phyloP scores from a whole-genome alignment of 2,888 invertebrate species.

The Helleia helle region DNA sequence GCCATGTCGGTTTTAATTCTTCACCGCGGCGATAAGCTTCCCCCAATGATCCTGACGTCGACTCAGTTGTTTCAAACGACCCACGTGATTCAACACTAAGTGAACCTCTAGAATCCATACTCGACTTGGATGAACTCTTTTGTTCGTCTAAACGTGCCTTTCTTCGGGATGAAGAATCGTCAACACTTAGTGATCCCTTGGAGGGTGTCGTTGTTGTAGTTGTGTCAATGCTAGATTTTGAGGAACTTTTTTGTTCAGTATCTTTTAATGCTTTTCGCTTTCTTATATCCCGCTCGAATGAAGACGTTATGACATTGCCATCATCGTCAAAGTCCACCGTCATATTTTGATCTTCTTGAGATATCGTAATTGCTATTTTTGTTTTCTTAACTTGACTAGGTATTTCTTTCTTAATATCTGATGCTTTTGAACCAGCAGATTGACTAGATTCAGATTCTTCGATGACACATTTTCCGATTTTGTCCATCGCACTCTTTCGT shows the following conservation, averaged over 20 bases:
- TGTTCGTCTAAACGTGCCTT: slow-evolving; percentile 63
- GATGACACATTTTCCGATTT: slow-evolving; percentile 58
- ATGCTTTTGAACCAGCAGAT: slow-evolving; percentile 68
- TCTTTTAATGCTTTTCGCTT: slow-evolving; percentile 55
- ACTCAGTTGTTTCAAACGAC: slow-evolving; percentile 81
- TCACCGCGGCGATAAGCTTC: slow-evolving; percentile 79
- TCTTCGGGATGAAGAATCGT: slow-evolving; percentile 62
- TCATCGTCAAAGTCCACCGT: slow-evolving; percentile 69
- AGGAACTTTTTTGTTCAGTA: slow-evolving; percentile 66
- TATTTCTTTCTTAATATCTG: slow-evolving; percentile 58
- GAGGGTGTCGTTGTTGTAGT: slow-evolving; percentile 65
- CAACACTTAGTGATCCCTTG: slow-evolving; percentile 66
- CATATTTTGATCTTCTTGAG: slow-evolving; percentile 69
- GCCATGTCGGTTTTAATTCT: slow-evolving; percentile 86
- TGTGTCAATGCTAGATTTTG: slow-evolving; percentile 75
- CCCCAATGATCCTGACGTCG: slow-evolving; percentile 83
- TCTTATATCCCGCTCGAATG: slow-evolving; percentile 57
- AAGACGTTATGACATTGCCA: slow-evolving; percentile 63
- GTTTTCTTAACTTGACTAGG: slow-evolving; percentile 66
- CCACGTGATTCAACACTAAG: slow-evolving; percentile 81
- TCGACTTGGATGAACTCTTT: slow-evolving; percentile 76
- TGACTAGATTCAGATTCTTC: slow-evolving; percentile 77
- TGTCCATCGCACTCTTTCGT: slow-evolving; percentile 57
- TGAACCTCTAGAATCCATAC: slow-evolving; percentile 77
- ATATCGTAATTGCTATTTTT: slow-evolving; percentile 69